Evolutionary conservation across 30 jellyfish, hydroid and myxozoan species (phyloP), one percentile per base, ranked within the genome.

Genomic region (Aurelia aurita): DNA sequence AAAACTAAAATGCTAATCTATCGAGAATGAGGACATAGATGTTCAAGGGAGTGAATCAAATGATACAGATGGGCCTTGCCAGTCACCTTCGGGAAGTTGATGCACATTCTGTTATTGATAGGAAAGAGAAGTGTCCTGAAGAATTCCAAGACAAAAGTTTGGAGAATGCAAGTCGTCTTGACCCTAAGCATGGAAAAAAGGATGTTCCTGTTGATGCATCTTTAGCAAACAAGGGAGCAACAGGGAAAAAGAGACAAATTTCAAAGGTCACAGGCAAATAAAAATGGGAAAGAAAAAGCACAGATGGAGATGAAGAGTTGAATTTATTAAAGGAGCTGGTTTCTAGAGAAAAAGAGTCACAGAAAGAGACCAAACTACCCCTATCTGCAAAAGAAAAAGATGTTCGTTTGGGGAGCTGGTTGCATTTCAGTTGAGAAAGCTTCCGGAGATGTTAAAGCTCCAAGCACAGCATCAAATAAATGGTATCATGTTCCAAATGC

Each of bases 221-320:
- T 49, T 49, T 18, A 49, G 61, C 15, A 49, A 49, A 49, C 61
- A 49, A 49, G 12, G 61, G 18, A 18, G 61, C 61, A 10, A 18
- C 61, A n/a, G 15, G 61, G 18, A 49, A 49, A 49, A 49, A 49
- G 61, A 18, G 12, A 49, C 12, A 18, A 49, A 49, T 49, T 10
- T 49, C 61, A 49, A 49, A 49, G 12, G 61, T 49, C 61, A 49
- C 61, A 10, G 61, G 61, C 18, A 49, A 49, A 18, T 12, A 49
- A 49, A 49, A 49, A 18, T 49, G 61, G 61, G 61, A 49, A 18
- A 49, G 61, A 49, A 49, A 49, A 18, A 49, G 61, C 61, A 10
- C 61, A 49, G 61, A 49, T 49, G 61, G 61, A 18, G 61, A 49
- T 18, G 61, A 49, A 49, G 61, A 49, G 61, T 49, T 49, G 61